Base-by-base conservation (phyloP, 1,140 invertebrate genomes). In the Drosophila burlai region DNA sequence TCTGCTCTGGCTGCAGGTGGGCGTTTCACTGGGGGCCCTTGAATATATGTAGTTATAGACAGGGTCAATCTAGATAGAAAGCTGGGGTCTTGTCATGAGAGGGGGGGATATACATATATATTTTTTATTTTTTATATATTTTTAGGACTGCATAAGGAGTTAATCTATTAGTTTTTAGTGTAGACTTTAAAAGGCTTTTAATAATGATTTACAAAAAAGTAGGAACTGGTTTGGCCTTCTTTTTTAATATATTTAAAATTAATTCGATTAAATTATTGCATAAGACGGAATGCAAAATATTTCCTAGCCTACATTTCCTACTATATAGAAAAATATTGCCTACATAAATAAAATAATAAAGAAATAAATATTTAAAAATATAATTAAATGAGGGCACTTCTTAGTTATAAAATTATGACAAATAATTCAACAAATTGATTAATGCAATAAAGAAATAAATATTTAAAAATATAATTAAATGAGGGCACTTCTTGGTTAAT, bases 1-100 rank as follows among this genome's bases (percentile, higher is more conserved):
- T n/a, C n/a, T 47, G 31, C 47, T 42, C 34, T 0, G 18, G 26
- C 21, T 50, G 63, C 73, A 74, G 78, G 78, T 77, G 79, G 64
- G 59, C 64, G 65, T 36, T 60, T 15, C 36, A 13, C 46, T 50
- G 9, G 29, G 52, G 66, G 66, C 52, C 66, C 67, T 72, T 72
- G 36, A 60, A 73, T 50, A 10, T 16, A 73, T 50, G 6, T 16
- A 24, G 50, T 36, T 21, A 15, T 7, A 7, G 18, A 16, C 34
- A 34, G 67, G 45, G 13, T 69, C 49, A 72, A 72, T 47, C 50
- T 59, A 36, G 2, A 10, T n/a, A n/a, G 52, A 60, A 59, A 34
- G n/a, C 54, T 9, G 4, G 24, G 34, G 8, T 8, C 1, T 21
- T 67, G 31, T 67, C 67, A 31, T 43, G 5, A 40, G n/a, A 47